phyloP scores from a whole-genome alignment of 1,140 invertebrate species.

The Ips nitidus region DNA sequence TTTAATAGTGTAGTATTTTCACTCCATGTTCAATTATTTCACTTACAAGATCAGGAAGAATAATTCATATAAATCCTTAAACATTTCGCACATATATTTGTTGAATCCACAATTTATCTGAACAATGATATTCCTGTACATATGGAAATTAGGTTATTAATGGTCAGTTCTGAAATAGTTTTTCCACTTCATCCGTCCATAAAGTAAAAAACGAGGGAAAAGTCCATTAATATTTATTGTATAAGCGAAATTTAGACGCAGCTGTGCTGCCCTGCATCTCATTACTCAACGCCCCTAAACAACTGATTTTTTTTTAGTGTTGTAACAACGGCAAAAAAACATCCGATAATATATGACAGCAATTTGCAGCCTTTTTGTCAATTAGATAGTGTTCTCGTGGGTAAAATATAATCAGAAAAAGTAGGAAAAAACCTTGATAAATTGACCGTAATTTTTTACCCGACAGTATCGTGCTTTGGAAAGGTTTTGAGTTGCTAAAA shows the following conservation, averaged over 20 bases:
- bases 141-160: too few species aligned
- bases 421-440: conserved; percentile 14
- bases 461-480: not conserved
- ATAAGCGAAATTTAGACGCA: conserved; percentile 15
- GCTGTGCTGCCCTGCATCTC: conserved; percentile 37
- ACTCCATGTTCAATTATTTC: too few species aligned
- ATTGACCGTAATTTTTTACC: conserved; percentile 18
- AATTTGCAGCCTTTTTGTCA: conserved; percentile 41
- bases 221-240: conserved; percentile 19
- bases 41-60: too few species aligned
- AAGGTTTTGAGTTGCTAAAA: too few species aligned
- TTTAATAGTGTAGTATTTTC: too few species aligned
- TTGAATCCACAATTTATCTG: too few species aligned
- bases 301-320: conserved; percentile 38
- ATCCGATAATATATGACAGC: conserved; percentile 37
- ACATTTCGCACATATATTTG: too few species aligned
- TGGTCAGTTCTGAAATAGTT: too few species aligned
- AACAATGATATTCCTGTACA: too few species aligned
- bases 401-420: conserved; percentile 24
- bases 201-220: not conserved
- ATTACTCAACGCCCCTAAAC: conserved; percentile 36
- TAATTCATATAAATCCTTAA: too few species aligned
- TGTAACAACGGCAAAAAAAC: conserved; percentile 36
- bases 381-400: conserved; percentile 30
- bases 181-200: too few species aligned